Evolutionary conservation across 2,797 vertebrate species (phyloP), one percentile per base, ranked within the genome.

Genomic region (Serranus cabrilla): DNA sequence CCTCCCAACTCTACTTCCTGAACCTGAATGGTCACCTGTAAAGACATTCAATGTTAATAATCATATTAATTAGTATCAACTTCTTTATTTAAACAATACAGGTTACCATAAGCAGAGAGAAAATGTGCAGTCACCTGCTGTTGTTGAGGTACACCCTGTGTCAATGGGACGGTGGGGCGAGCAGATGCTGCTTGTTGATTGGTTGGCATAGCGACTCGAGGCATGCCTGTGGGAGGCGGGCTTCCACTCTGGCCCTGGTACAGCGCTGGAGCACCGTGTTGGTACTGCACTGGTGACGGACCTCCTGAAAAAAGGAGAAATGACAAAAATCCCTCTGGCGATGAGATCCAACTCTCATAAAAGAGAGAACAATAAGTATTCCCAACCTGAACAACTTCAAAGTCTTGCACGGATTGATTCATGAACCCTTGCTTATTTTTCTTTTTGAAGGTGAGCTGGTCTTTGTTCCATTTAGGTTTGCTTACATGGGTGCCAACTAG

Each of bases 1-100:
- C 83, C 93, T 78, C 88, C 93, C 6, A 94, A 95, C 23, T 97
- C 94, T 0, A 97, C 96, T 68, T 99, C 97, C 91, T 98, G 97
- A 56, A 99, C 96, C 87, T 98, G 97, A 92, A 99, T 97, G 81
- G 97, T 97, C 90, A 98, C 96, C 90, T 96, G 94, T 80, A 92
- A 27, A 25, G 7, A 75, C 4, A 27, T 31, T 49, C 94, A 90
- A 31, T 0, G 60, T 14, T 31, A 34, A 43, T 16, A 7, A 2
- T 12, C 7, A n/a, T 50, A 49, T 18, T 18, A 6, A 55, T 16
- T n/a, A n/a, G 5, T 10, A 40, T 27, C 13, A 8, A 5, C 13
- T 59, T 20, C 12, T 17, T 5, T 6, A 17, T 43, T 16, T 27
- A 27, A 27, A 27, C 27, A 3, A 27, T 27, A 27, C 27, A 27